Conservation (phyloP, 2,888 invertebrate species). For the Pyrocoelia pectoralis region DNA sequence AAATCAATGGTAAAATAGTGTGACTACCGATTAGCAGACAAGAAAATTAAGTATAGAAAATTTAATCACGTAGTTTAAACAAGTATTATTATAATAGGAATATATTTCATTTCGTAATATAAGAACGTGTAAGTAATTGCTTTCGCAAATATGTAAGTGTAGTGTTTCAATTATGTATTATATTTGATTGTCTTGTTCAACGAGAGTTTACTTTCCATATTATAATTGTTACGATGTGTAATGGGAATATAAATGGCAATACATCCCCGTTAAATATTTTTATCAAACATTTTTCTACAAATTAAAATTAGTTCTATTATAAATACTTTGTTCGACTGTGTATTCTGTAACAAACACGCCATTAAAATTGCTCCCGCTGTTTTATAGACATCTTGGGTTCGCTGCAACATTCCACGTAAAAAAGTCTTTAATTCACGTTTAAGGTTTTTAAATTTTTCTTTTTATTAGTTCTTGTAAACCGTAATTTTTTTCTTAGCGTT, state of each 20-base stretch:
- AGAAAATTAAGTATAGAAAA: not conserved
- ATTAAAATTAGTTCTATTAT: conserved; percentile 10
- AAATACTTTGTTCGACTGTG: conserved; percentile 11
- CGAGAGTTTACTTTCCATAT: not conserved
- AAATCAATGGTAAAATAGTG: too few relatives aligned
- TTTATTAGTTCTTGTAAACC: not conserved
- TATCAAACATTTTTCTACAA: not conserved
- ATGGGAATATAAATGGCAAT: not conserved
- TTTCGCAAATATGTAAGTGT: not conserved
- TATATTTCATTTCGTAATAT: not conserved
- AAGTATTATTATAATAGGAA: not conserved
- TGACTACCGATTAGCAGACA: too few relatives aligned
- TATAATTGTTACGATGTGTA: not conserved
- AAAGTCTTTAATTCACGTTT: conserved; percentile 12
- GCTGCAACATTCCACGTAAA: conserved; percentile 20
- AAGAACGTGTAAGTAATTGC: not conserved
- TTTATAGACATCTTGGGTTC: conserved; percentile 26
- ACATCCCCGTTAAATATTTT: not conserved
- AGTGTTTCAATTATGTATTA: not conserved
- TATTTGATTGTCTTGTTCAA: not conserved
- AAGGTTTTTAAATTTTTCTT: not conserved
- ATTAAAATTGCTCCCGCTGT: conserved; percentile 29
- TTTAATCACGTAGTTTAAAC: not conserved
- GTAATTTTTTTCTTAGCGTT: not conserved
- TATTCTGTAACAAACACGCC: conserved; percentile 27